Conservation (phyloP, 2,888 invertebrate species). For the Drosophila anceps region DNA sequence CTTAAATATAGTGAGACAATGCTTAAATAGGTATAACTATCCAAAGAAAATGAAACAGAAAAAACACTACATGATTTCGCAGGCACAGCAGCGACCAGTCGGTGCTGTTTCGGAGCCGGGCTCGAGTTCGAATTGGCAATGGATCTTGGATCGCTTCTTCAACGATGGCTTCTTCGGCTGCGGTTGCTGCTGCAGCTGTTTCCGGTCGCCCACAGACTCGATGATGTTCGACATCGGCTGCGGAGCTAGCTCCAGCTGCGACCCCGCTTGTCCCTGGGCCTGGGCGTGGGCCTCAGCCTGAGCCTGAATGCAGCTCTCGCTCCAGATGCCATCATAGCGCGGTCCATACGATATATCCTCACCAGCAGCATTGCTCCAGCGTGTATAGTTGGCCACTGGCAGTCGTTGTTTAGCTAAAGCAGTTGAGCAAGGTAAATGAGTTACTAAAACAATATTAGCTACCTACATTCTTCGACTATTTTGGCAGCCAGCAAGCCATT, state of each 20-base stretch:
- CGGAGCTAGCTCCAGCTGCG: slow-evolving; percentile 13
- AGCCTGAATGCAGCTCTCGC: slow-evolving; percentile 34
- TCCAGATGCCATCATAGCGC: slow-evolving; percentile 65
- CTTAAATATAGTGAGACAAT: slow-evolving; percentile 39
- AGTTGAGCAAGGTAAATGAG: neutral
- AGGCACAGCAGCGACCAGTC: slow-evolving; percentile 35
- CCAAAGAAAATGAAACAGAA: slow-evolving; percentile 22
- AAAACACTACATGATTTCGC: slow-evolving; percentile 44
- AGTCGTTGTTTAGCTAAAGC: neutral
- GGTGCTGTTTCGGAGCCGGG: neutral
- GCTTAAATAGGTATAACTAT: slow-evolving; percentile 27
- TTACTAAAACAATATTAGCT: neutral
- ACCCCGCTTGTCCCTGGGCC: slow-evolving; percentile 4
- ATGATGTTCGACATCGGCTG: slow-evolving; percentile 3
- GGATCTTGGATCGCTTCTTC: slow-evolving; percentile 17
- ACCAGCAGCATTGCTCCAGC: slow-evolving; percentile 51
- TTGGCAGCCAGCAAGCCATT: slow-evolving; percentile 35
- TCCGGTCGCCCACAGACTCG: slow-evolving; percentile 35
- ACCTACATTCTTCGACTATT: slow-evolving; percentile 51
- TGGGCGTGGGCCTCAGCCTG: slow-evolving; percentile 7
- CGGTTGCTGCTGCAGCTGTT: neutral
- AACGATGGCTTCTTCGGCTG: neutral
- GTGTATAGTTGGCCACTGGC: slow-evolving; percentile 48
- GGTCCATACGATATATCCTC: slow-evolving; percentile 49
- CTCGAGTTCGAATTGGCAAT: neutral